phyloP scores from a whole-genome alignment of 2,888 invertebrate genomes.

The Epinotia brunnichana region DNA sequence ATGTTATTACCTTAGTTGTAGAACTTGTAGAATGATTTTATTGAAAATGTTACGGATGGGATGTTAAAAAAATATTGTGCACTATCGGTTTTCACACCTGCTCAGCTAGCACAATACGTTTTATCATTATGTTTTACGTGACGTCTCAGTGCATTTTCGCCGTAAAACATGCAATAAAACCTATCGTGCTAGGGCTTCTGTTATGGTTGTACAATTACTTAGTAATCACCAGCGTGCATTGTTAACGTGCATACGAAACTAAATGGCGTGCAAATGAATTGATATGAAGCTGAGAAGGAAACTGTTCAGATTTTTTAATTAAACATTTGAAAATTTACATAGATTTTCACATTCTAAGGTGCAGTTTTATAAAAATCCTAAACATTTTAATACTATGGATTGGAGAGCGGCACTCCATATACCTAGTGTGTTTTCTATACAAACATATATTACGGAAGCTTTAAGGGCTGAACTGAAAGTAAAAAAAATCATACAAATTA shows the following conservation, averaged over 20 bases:
- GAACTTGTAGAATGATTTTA: neutral
- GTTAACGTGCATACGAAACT: slow-evolving; percentile 21
- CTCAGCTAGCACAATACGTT: too few species aligned
- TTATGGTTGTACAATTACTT: slow-evolving; percentile 31
- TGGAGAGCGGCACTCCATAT: neutral
- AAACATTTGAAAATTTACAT: neutral
- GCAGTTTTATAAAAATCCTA: neutral
- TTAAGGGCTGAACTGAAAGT: too few species aligned
- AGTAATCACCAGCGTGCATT: slow-evolving; percentile 7
- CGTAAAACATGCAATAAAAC: too few species aligned
- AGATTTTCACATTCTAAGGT: neutral
- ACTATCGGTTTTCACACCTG: slow-evolving; percentile 3
- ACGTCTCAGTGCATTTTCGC: too few species aligned
- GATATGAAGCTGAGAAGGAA: neutral
- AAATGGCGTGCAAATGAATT: slow-evolving; percentile 21
- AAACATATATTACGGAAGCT: too few species aligned
- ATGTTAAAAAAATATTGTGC: neutral
- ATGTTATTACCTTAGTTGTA: too few species aligned
- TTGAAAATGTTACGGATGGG: neutral
- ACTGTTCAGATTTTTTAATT: neutral
- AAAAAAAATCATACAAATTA: too few species aligned
- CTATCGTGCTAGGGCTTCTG: too few species aligned
- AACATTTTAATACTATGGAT: neutral
- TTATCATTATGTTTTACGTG: too few species aligned
- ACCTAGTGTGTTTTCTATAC: too few species aligned